A percentile compares a stretch with the other conserved stretches of the same genome.
These are phyloP conservation scores for Ophion ellenae DNA, from an alignment of 2,888 invertebrate genomes.

Conservation along the genomic window DNA sequence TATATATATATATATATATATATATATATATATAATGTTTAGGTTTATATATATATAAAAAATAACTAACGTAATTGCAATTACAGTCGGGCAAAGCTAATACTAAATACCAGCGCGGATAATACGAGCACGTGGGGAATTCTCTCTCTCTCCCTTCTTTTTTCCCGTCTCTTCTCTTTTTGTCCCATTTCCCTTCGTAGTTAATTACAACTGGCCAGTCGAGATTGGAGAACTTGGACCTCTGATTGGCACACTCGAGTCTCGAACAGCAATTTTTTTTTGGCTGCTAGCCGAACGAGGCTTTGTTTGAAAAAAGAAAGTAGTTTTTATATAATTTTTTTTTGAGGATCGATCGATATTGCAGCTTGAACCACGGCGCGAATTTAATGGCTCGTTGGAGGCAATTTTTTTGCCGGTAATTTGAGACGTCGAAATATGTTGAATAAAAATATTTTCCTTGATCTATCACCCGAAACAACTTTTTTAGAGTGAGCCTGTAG, in stretches of 20 bases:
- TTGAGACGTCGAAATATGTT: too few relatives aligned
- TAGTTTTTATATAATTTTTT: neutral
- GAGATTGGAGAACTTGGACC: constrained; percentile 43
- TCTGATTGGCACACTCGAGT: constrained; percentile 54
- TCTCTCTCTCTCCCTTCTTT: constrained; percentile 21
- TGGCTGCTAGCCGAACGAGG: constrained; percentile 23
- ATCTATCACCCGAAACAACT: too few relatives aligned
- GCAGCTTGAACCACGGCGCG: too few relatives aligned
- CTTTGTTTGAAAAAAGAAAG: too few relatives aligned
- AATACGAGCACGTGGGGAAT: constrained; percentile 59
- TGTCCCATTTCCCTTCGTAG: constrained; percentile 22
- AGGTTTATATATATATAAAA: constrained; percentile 52
- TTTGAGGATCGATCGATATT: neutral
- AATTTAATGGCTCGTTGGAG: too few relatives aligned
- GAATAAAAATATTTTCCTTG: too few relatives aligned
- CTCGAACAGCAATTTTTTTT: neutral
- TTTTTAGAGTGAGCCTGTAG: too few relatives aligned
- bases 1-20: constrained; percentile 15
- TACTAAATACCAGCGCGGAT: constrained; percentile 62
- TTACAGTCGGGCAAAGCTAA: constrained; percentile 65
- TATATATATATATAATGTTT: constrained; percentile 15
- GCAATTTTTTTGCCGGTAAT: neutral
- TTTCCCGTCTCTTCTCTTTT: constrained; percentile 18
- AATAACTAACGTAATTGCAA: constrained; percentile 72
- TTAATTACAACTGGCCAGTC: constrained; percentile 55